A percentile compares a stretch with the other conserved stretches of the same genome.
Evolutionary conservation across 2,797 vertebrate species (phyloP).

Genomic region (Brotula barbata): DNA sequence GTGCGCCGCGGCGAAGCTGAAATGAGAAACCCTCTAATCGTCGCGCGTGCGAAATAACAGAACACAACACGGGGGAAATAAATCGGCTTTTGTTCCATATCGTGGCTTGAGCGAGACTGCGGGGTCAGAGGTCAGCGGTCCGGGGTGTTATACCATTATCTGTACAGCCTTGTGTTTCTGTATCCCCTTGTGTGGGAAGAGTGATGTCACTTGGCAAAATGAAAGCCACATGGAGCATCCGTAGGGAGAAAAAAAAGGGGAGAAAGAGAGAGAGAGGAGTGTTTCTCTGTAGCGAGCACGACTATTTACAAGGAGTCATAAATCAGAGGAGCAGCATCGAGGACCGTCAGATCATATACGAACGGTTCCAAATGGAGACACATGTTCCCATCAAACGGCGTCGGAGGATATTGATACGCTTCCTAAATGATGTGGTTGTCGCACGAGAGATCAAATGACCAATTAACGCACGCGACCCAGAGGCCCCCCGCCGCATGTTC

Average conservation of each 20-base stretch:
- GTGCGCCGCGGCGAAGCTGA: too few relatives aligned
- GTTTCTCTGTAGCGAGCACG: slow-evolving; percentile 14
- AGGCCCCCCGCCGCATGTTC: too few relatives aligned
- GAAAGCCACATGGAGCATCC: slow-evolving; percentile 65
- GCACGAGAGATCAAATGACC: too few relatives aligned
- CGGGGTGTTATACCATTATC: slow-evolving; percentile 53
- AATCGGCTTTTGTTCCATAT: slow-evolving; percentile 27
- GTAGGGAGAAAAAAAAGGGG: slow-evolving; percentile 5
- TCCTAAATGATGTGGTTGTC: slow-evolving; percentile 12
- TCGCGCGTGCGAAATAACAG: too few relatives aligned
- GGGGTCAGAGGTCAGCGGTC: slow-evolving; percentile 27
- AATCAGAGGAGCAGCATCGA: slow-evolving; percentile 10
- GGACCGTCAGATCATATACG: slow-evolving; percentile 1
- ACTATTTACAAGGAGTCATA: slow-evolving; percentile 10
- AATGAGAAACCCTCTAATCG: too few relatives aligned
- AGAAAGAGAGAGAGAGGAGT: slow-evolving; percentile 5
- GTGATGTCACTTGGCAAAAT: slow-evolving; percentile 66
- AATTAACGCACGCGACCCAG: too few relatives aligned
- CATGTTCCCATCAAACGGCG: too few relatives aligned
- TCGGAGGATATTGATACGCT: background rate
- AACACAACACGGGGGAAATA: too few relatives aligned
- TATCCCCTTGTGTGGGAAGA: slow-evolving; percentile 26
- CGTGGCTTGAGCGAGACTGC: slow-evolving; percentile 13
- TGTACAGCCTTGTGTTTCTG: slow-evolving; percentile 34
- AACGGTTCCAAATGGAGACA: background rate